A percentile compares a stretch with the other conserved stretches of the same genome.
Conservation (phyloP, 2,113 vertebrate species). For the Pseudorhombus dupliciocellatus region DNA sequence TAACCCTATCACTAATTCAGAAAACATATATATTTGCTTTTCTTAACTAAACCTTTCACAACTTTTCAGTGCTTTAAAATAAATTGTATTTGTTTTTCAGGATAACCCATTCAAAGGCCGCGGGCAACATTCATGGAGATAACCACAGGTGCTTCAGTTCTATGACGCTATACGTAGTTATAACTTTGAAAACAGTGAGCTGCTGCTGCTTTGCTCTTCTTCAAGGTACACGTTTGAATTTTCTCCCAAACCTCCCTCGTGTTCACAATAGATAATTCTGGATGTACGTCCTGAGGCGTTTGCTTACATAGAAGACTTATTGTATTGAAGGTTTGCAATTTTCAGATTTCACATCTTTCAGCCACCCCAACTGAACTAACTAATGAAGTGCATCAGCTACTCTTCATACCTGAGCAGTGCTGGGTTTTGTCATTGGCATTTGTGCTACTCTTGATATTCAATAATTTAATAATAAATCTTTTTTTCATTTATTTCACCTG, state of each 20-base stretch:
- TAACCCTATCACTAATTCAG: neutral
- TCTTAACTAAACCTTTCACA: neutral
- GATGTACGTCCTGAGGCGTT: neutral
- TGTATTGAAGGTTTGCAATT: neutral
- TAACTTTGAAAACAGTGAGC: neutral
- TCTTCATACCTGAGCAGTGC: neutral
- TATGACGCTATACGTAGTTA: neutral
- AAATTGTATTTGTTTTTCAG: conserved; percentile 64
- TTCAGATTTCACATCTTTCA: neutral
- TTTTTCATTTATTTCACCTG: conserved; percentile 21
- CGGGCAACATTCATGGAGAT: conserved; percentile 49
- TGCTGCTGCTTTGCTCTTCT: conserved; percentile 6
- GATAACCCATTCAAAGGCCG: conserved; percentile 87
- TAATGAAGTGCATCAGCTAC: neutral
- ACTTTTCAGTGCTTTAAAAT: neutral
- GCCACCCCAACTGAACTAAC: neutral
- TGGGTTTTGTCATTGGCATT: conserved; percentile 15
- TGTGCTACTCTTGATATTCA: conserved; percentile 18
- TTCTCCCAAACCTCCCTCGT: neutral
- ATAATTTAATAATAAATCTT: conserved; percentile 45
- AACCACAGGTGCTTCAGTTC: conserved; percentile 10
- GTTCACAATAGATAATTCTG: neutral
- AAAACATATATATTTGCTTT: neutral
- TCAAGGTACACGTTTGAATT: conserved; percentile 4
- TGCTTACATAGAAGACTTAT: neutral